These are phyloP conservation scores for Heliconius hortense DNA, from an alignment of 2,888 invertebrate species.

Conservation along the genomic window DNA sequence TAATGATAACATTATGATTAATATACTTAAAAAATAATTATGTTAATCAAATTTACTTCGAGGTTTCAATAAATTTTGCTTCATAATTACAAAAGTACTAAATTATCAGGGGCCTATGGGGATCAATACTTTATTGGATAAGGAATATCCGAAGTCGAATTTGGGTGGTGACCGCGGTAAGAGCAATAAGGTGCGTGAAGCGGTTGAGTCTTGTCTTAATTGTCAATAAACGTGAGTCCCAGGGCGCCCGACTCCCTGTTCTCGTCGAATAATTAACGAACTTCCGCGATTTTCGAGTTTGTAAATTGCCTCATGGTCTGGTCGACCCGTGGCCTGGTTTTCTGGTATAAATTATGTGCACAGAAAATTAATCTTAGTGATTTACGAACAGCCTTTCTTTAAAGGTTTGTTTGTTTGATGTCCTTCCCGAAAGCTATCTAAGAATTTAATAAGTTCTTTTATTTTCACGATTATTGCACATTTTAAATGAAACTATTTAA, in stretches of 20 bases:
- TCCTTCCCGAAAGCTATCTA: slow-evolving; percentile 9
- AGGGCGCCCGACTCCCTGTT: slow-evolving; percentile 63
- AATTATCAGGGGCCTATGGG: slow-evolving; percentile 27
- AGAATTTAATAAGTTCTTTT: too few species aligned
- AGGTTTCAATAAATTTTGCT: not conserved
- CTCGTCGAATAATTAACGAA: slow-evolving; percentile 80
- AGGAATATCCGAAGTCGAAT: slow-evolving; percentile 56
- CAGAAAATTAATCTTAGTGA: slow-evolving; percentile 77
- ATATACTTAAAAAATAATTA: not conserved
- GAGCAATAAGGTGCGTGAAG: slow-evolving; percentile 67
- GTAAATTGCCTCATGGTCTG: slow-evolving; percentile 58
- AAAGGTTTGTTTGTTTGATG: slow-evolving; percentile 45
- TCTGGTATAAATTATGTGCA: slow-evolving; percentile 78
- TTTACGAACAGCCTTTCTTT: slow-evolving; percentile 67
- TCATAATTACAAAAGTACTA: slow-evolving; percentile 10
- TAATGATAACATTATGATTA: too few species aligned
- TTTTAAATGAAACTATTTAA: too few species aligned
- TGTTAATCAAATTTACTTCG: not conserved
- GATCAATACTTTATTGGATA: slow-evolving; percentile 61
- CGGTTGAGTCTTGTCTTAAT: slow-evolving; percentile 72
- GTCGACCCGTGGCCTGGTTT: slow-evolving; percentile 74
- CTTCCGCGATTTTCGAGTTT: slow-evolving; percentile 82
- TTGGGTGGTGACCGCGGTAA: slow-evolving; percentile 56
- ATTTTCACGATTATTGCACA: too few species aligned
- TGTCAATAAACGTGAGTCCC: slow-evolving; percentile 79